These are phyloP conservation scores for Scaptodrosophila lebanonensis DNA, from an alignment of 1,140 invertebrate genomes.

Conservation along the genomic window DNA sequence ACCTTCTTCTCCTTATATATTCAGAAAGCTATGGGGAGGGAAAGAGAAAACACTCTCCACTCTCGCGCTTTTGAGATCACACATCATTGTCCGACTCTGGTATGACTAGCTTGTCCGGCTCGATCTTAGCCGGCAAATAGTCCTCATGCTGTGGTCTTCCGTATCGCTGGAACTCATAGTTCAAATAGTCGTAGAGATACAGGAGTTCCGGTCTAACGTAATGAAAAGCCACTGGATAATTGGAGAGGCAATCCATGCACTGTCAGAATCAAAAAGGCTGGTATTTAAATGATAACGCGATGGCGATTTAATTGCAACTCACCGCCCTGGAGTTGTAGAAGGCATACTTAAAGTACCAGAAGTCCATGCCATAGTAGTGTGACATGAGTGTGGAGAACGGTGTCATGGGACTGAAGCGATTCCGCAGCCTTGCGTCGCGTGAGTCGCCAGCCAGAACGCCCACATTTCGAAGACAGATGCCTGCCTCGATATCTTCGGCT, in stretches of 20 bases:
- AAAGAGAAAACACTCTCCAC: constrained; percentile 9
- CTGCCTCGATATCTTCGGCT: constrained; percentile 94
- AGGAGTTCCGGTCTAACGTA: constrained; percentile 93
- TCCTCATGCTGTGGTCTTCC: constrained; percentile 77
- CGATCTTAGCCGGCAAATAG: constrained; percentile 31
- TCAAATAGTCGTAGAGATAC: constrained; percentile 95
- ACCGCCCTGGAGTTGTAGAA: constrained; percentile 84
- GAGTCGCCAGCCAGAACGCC: constrained; percentile 91
- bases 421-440: constrained; percentile 87
- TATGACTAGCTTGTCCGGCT: constrained; percentile 34
- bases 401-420: constrained; percentile 83
- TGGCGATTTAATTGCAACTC: constrained; percentile 2
- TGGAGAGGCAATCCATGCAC: constrained; percentile 95
- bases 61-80: neutral
- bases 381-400: constrained; percentile 33
- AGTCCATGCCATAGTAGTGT: constrained; percentile 26
- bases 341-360: constrained; percentile 48
- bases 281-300: neutral
- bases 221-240: constrained; percentile 97
- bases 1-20: no score
- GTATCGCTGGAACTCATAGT: constrained; percentile 94
- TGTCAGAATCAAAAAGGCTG: constrained; percentile 76
- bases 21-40: neutral
- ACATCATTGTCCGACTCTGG: constrained; percentile 42
- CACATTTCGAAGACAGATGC: constrained; percentile 89